Evolutionary conservation across 2,888 invertebrate species (phyloP), one percentile per base, ranked within the genome.

Genomic region (Lycia hirtaria): DNA sequence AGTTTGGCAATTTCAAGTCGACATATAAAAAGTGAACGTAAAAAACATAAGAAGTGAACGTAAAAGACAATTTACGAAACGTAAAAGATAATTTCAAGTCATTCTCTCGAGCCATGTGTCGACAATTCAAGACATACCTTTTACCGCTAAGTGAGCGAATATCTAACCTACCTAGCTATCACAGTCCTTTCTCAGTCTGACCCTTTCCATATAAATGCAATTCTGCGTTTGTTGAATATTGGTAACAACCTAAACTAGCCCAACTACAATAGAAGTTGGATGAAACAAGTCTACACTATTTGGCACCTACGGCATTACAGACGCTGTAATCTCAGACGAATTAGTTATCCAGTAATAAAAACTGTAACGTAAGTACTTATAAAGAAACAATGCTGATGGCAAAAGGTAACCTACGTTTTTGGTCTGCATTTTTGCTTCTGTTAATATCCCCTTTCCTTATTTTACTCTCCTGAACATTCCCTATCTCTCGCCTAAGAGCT

Each of bases 131-230:
- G 71, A 79, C 76, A 82, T 81, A 78, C 83, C 75, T 83, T 85
- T 86, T 83, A 82, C 85, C 85, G 82, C 89, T 88, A 88, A 88
- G 80, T 87, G 89, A 90, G 91, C 88, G 90, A 83, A 80, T 80
- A 83, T 83, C 86, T 92, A 88, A 88, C 88, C 83, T 92, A 90
- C 72, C 88, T 88, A 87, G 81, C 89, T 92, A 92, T 92, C 92
- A 92, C 92, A 92, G 92, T 92, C 91, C 92, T 86, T 85, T 87
- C 88, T 92, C 92, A 92, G 92, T 92, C 92, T 88, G 91, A 89
- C 87, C 90, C 89, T 84, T 91, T 87, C 88, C 90, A 71, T 69
- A 75, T 88, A 89, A 91, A 90, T 88, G 91, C 88, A 85, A 87
- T 80, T 83, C 87, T 48, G 78, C 83, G 82, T 85, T 83, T 86